Base-by-base conservation (phyloP, 2,888 invertebrate genomes). In the Prenolepis imparis region DNA sequence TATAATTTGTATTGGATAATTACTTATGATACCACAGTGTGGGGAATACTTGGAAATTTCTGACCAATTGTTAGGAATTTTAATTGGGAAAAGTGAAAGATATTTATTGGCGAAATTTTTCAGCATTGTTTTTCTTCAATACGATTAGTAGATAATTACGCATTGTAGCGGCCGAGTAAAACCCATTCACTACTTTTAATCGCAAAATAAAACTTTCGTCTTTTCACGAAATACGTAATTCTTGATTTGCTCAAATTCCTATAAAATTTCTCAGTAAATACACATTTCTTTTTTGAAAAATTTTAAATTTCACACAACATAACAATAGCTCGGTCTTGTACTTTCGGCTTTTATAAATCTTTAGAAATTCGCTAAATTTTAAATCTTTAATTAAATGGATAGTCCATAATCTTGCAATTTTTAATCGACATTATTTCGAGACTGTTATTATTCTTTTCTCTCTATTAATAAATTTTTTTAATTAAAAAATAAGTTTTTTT, bases 21-120 rank as follows among this genome's bases (percentile, higher is more conserved):
- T 52, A 18, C 9, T 67, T 48, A 1, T 28, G 0, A 1, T 48
- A 68, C 5, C 6, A 12, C 28, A 3, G 28, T 28, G 1, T 11
- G 21, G 11, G 11, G 8, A 11, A n/a, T 21, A 21, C 55, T 21
- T n/a, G 3, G 55, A 70, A 32, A 70, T 36, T 9, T 57, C 9
- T 39, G 18, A 28, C 11, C 9, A 32, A 57, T 41, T 6, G 32
- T 2, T 21, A 61, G 28, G 73, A 44, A 48, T 32, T 32, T 61
- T 44, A 73, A 61, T 73, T 70, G 36, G 55, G 15, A 70, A 70
- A 21, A 55, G 36, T 36, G 15, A 18, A n/a, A 36, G 21, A 1
- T n/a, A n/a, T 57, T 32, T 28, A 36, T 15, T 70, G 15, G 15
- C 8, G 8, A 3, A 55, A 44, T 21, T 36, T 52, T 55, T 48